A percentile compares a stretch with the other conserved stretches of the same genome.
Evolutionary conservation across 2,113 vertebrate genomes (phyloP).

Genomic region (Mesocricetus auratus): DNA sequence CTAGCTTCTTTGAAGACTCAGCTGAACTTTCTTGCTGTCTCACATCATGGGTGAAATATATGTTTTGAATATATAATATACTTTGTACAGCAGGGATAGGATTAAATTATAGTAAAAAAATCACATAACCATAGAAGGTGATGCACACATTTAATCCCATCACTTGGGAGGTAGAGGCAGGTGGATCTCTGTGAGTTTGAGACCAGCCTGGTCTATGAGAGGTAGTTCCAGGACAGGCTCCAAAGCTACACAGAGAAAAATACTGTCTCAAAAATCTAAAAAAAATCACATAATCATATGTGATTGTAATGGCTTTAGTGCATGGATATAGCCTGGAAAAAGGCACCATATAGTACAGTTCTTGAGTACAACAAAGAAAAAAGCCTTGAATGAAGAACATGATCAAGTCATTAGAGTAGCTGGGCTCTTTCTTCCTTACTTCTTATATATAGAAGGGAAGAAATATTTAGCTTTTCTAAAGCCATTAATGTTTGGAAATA

Average conservation of each 20-base stretch:
- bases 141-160: too few species aligned
- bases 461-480: not conserved
- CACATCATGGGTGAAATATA: not conserved
- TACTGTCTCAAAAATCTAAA: too few species aligned
- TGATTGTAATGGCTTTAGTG: too few species aligned
- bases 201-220: too few species aligned
- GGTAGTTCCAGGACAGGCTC: too few species aligned
- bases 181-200: too few species aligned
- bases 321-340: too few species aligned
- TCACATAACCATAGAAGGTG: too few species aligned
- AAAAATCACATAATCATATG: not conserved
- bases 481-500: not conserved
- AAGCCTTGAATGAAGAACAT: not conserved
- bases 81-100: not conserved
- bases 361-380: not conserved
- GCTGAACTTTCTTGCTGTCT: not conserved
- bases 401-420: not conserved
- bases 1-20: not conserved
- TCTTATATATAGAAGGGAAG: not conserved
- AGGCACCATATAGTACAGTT: accelerated
- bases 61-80: not conserved
- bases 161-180: too few species aligned
- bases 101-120: not conserved
- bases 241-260: too few species aligned
- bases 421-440: not conserved